Evolutionary conservation across 2,113 vertebrate genomes (phyloP), one percentile per base, ranked within the genome.

Genomic region (Gopherus evgoodei): DNA sequence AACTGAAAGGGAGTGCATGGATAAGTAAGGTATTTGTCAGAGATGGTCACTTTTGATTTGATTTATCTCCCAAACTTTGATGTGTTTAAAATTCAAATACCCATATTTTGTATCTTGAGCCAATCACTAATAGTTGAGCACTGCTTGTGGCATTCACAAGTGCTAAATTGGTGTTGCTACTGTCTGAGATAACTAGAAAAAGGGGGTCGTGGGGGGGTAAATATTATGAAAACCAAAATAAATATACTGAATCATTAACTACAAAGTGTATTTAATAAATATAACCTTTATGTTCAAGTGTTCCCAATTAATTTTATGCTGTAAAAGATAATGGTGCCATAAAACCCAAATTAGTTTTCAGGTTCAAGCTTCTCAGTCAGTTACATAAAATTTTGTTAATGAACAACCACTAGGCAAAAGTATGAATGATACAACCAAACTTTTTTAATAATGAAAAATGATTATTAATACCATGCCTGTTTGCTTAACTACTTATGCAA

Each of bases 151-250:
- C 38, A 75, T 44, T 44, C 72, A 25, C 38, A 44, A 75, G 72
- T 44, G 21, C 24, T 75, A 11, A 44, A 16, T 13, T 38, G 72
- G 38, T 75, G 38, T 75, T 42, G 38, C 19, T 76, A 8, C 22
- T 76, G 24, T 44, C 72, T 76, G 38, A 44, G 22, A 25, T 25
- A 44, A 76, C 42, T 14, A 5, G 25, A 47, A 11, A 44, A 44
- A 44, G 2, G 3, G 11, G 3, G 24, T 16, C 13, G 14, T 50
- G 11, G 27, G 11, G 0, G 27, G 5, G 27, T 27, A 22, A 76
- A 76, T 76, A 42, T 12, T 47, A 47, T 13, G 11, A 69, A 57
- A n/a, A 72, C 31, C 31, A 69, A 69, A 69, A 69, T n/a, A 72
- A n/a, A 72, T 38, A 4, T n/a, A 38, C 22, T 38, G 8, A 72